These are phyloP conservation scores for Paraescarpia echinospica DNA, from an alignment of 1,140 invertebrate genomes.

Conservation along the genomic window DNA sequence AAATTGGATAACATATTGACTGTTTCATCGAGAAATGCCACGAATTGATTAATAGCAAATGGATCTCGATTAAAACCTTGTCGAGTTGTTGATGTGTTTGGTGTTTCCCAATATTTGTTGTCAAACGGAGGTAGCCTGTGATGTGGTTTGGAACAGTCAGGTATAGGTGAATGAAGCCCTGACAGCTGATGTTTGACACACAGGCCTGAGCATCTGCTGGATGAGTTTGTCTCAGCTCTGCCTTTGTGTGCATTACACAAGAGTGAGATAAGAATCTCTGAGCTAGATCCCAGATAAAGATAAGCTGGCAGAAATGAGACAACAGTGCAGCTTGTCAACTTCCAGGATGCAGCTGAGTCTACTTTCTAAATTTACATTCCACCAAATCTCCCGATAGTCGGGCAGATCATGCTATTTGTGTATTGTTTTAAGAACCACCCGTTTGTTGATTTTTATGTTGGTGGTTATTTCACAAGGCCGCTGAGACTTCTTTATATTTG, in stretches of 20 bases:
- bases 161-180: neutral
- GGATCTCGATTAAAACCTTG: too few relatives aligned
- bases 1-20: too few relatives aligned
- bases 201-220: neutral
- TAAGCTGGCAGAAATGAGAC: neutral
- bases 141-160: neutral
- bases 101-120: neutral
- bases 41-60: too few relatives aligned
- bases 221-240: neutral
- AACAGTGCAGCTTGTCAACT: neutral
- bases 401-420: neutral
- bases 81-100: too few relatives aligned
- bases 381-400: neutral
- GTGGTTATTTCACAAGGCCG: neutral
- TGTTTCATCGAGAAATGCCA: too few relatives aligned
- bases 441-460: neutral
- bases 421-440: neutral
- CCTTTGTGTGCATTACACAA: neutral
- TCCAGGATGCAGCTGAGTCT: neutral
- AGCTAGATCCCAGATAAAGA: neutral
- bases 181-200: neutral
- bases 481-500: neutral
- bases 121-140: neutral
- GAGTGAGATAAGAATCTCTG: neutral
- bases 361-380: neutral